Conservation (phyloP, 2,888 invertebrate genomes). For the Chydorus sphaericus region DNA sequence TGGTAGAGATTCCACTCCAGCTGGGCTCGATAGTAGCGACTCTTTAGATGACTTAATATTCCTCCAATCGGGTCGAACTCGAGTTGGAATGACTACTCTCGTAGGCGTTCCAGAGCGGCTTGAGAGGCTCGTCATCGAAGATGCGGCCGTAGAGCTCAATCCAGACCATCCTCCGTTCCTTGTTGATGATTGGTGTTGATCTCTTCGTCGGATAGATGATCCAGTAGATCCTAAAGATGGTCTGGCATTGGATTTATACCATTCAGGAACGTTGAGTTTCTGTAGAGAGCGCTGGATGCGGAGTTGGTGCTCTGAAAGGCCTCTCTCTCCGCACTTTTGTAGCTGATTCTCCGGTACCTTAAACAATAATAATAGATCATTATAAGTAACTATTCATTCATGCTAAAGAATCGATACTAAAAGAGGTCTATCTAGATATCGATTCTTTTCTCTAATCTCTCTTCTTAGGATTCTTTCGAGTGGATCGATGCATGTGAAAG, state of each 20-base stretch:
- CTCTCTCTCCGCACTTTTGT: conserved; percentile 56
- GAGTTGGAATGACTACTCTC: conserved; percentile 13
- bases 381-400: no score
- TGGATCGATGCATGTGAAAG: neutral
- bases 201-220: conserved; percentile 5
- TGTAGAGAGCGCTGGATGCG: conserved; percentile 84
- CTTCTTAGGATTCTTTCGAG: no score
- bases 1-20: neutral
- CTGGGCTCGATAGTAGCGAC: conserved; percentile 22
- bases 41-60: conserved; percentile 20
- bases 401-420: no score
- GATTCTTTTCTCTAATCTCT: no score
- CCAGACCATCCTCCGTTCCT: conserved; percentile 39
- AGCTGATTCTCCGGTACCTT: conserved; percentile 92
- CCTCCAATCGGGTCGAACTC: conserved; percentile 18
- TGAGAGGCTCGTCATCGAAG: conserved; percentile 34
- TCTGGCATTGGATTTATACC: conserved; percentile 47
- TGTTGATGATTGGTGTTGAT: conserved; percentile 13
- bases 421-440: no score
- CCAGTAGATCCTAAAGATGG: conserved; percentile 5
- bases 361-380: no score
- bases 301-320: conserved; percentile 84
- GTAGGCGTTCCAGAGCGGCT: conserved; percentile 17
- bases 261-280: conserved; percentile 86
- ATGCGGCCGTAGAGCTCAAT: conserved; percentile 51